Evolutionary conservation across 2,888 invertebrate species (phyloP), one percentile per base, ranked within the genome.

Genomic region (Drosophila macrothrix): DNA sequence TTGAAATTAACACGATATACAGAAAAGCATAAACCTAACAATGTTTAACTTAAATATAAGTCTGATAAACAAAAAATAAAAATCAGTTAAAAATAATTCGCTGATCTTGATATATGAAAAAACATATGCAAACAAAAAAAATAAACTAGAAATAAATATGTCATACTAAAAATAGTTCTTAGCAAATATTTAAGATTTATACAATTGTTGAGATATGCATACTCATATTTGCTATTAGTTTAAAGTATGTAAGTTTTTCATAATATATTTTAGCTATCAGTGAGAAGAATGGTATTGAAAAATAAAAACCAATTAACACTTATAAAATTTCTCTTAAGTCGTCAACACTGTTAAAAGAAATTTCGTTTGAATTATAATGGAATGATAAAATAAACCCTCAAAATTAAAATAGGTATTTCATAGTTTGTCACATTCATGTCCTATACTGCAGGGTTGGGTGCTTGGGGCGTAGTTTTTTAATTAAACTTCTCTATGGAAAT

Each of bases 401-500:
- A 25, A 16, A 46, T 46, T 1, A 2, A 46, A 33, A 67, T 14
- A 58, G 60, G 76, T 80, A 58, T 66, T 55, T 9, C 1, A 3
- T 16, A 28, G 76, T 49, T 43, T 9, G 14, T 14, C 31, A 39
- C 10, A 28, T 19, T n/a, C 4, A 7, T 12, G 19, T 33, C 4
- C 6, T 2, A 14, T 37, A 22, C n/a, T 25, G 29, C 39, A 46
- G 19, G 25, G 49, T 53, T 56, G 29, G 56, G n/a, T 60, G 67
- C 82, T 78, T 73, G 68, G 82, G 78, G 82, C 80, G 61, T 80
- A 70, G 80, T 83, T 83, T 83, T 88, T 83, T 88, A 83, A 88
- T 88, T 88, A 88, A 88, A 79, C 73, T 85, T 66, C 61, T 53
- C 74, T 66, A 39, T 61, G 78, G 64, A 25, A 35, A 61, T 72